Conservation (phyloP, 1,140 invertebrate genomes). For the Euwallacea similis region DNA sequence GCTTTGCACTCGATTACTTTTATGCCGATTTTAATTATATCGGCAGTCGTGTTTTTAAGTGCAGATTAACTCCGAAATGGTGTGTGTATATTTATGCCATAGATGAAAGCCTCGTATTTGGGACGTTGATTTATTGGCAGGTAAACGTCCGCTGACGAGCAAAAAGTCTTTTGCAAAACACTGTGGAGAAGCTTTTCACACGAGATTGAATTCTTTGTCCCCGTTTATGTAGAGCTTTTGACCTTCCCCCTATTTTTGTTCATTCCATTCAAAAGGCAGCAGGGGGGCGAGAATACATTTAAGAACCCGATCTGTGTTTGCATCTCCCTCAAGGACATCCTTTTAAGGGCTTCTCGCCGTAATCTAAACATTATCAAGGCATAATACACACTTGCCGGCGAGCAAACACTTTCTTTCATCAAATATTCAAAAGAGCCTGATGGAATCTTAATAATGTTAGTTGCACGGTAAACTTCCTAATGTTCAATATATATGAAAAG, state of each 20-base stretch:
- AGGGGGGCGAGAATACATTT: conserved; percentile 26
- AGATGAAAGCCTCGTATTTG: too few species aligned
- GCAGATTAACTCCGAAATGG: not conserved
- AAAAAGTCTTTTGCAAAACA: too few species aligned
- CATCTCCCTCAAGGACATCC: conserved; percentile 34
- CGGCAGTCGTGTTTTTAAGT: conserved; percentile 2
- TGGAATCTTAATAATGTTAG: conserved; percentile 36
- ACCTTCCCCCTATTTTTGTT: conserved; percentile 26
- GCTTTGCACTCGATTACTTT: conserved; percentile 13
- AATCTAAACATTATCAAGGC: conserved; percentile 37
- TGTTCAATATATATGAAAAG: not conserved
- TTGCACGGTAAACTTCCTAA: conserved; percentile 5
- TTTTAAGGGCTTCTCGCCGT: conserved; percentile 30
- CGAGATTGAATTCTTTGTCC: not conserved
- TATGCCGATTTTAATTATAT: conserved; percentile 17
- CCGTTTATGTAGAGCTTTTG: conserved; percentile 1
- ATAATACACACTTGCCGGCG: conserved; percentile 35
- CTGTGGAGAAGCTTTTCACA: not conserved
- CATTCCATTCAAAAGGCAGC: conserved; percentile 18
- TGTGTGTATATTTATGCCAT: too few species aligned
- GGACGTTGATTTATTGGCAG: too few species aligned
- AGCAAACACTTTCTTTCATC: conserved; percentile 35
- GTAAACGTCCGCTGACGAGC: too few species aligned
- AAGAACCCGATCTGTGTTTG: conserved; percentile 31
- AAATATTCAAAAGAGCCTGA: conserved; percentile 33